A percentile compares a stretch with the other conserved stretches of the same genome.
Conservation (phyloP, 1,140 invertebrate genomes). For the Zaprionus ghesquierei region DNA sequence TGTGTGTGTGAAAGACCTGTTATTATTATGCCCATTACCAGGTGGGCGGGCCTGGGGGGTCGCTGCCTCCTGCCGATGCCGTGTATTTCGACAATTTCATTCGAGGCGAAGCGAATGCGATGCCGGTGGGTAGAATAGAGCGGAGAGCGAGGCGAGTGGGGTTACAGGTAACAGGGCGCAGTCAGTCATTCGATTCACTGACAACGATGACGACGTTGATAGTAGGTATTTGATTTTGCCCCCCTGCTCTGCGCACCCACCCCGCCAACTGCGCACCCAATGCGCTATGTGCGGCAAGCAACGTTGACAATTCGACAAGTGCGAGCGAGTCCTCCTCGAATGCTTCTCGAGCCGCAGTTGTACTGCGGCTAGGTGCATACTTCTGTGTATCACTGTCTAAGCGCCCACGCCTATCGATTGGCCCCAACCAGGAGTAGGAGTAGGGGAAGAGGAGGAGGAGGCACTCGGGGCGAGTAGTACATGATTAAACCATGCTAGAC, state of each 20-base stretch:
- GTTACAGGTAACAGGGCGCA: slow-evolving; percentile 19
- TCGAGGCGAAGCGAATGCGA: slow-evolving; percentile 11
- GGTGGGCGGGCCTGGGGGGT: background rate
- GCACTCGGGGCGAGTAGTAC: background rate
- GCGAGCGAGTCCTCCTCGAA: slow-evolving; percentile 29
- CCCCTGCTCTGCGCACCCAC: slow-evolving; percentile 3
- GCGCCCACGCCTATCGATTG: slow-evolving; percentile 57
- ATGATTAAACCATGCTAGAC: slow-evolving; percentile 69
- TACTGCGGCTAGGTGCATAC: background rate
- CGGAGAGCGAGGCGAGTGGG: background rate
- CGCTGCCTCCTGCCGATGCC: slow-evolving; percentile 34
- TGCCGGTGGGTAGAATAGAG: background rate
- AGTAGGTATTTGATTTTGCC: slow-evolving; percentile 63
- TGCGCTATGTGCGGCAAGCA: slow-evolving; percentile 16
- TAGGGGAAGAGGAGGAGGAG: background rate
- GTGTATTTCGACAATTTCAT: slow-evolving; percentile 73
- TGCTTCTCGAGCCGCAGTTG: background rate
- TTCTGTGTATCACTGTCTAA: slow-evolving; percentile 17
- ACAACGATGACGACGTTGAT: slow-evolving; percentile 73
- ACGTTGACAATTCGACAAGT: slow-evolving; percentile 79
- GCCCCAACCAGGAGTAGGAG: background rate
- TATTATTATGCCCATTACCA: slow-evolving; percentile 42
- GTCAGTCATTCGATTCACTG: slow-evolving; percentile 75
- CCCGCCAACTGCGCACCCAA: background rate
- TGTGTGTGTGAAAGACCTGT: slow-evolving; percentile 4